Percentiles rank a stretch among this genome's conserved stretches.
These are phyloP conservation scores for Euthynnus affinis DNA, from an alignment of 2,797 vertebrate genomes.

Conservation along the genomic window DNA sequence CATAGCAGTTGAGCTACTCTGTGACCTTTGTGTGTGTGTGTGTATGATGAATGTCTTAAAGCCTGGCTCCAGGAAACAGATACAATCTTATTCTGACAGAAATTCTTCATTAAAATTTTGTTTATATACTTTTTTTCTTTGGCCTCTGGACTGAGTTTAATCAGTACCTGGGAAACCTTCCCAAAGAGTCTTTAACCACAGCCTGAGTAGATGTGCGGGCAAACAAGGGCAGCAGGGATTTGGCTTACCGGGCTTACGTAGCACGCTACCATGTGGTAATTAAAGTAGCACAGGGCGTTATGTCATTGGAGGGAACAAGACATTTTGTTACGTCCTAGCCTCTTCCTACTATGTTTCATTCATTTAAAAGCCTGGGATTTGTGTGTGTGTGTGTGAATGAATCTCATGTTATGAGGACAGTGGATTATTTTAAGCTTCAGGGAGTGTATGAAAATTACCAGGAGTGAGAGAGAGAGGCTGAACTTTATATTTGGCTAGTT, in stretches of 20 bases:
- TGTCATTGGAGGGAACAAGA: constrained; percentile 47
- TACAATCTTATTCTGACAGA: constrained; percentile 8
- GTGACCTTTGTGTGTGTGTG: constrained; percentile 15
- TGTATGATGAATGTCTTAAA: constrained; percentile 4
- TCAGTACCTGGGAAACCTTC: constrained; percentile 57
- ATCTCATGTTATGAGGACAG: neutral
- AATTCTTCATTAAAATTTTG: constrained; percentile 16
- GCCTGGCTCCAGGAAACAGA: constrained; percentile 7
- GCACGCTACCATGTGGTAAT: constrained; percentile 65
- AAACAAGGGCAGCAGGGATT: constrained; percentile 76
- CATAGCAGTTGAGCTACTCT: neutral
- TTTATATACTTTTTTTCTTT: constrained; percentile 11
- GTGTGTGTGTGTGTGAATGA: neutral
- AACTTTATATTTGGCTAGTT: neutral
- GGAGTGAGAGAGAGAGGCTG: neutral
- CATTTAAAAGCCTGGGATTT: constrained; percentile 48
- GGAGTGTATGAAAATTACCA: neutral
- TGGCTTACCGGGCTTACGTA: constrained; percentile 66
- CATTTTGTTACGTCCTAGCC: constrained; percentile 14
- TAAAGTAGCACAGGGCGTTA: constrained; percentile 50
- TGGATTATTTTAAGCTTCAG: neutral
- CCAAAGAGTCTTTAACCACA: constrained; percentile 52
- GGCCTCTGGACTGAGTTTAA: constrained; percentile 47
- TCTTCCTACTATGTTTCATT: constrained; percentile 23
- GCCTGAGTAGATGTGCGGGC: constrained; percentile 39